Conservation (phyloP, 2,113 vertebrate genomes). For the Empidonax alnorum region DNA sequence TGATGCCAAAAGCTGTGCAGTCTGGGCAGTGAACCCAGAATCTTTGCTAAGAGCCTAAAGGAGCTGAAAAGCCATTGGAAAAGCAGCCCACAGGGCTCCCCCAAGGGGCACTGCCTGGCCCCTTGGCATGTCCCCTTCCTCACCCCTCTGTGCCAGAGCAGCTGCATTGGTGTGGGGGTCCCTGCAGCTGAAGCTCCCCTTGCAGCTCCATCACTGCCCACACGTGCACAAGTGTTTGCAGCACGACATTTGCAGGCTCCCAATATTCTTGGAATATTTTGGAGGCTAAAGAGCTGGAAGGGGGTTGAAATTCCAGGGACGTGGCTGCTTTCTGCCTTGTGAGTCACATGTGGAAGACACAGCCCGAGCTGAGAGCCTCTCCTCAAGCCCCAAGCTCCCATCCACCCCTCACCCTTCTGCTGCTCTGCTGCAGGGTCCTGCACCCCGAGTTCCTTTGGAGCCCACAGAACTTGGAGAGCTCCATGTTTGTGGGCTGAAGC, state of each 20-base stretch:
- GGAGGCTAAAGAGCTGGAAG: neutral
- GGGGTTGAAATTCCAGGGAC: neutral
- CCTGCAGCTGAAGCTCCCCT: neutral
- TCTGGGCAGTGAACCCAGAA: neutral
- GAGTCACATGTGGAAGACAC: accelerated
- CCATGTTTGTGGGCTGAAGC: neutral
- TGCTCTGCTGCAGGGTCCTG: accelerated
- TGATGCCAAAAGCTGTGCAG: neutral
- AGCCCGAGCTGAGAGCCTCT: neutral
- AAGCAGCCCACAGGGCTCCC: neutral
- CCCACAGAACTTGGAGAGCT: neutral
- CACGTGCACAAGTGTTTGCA: accelerated
- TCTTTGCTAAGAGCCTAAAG: neutral
- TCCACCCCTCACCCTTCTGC: accelerated
- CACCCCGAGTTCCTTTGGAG: accelerated
- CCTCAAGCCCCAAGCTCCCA: neutral
- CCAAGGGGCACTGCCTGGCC: neutral
- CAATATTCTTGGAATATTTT: neutral
- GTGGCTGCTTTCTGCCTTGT: neutral
- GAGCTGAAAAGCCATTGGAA: neutral
- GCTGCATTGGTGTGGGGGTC: accelerated
- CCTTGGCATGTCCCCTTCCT: neutral
- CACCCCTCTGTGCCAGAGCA: accelerated
- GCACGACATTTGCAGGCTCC: accelerated
- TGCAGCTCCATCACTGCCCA: neutral